Base-by-base conservation (phyloP, 64 coral and sea anemone genomes). In the Montipora efflorescens region DNA sequence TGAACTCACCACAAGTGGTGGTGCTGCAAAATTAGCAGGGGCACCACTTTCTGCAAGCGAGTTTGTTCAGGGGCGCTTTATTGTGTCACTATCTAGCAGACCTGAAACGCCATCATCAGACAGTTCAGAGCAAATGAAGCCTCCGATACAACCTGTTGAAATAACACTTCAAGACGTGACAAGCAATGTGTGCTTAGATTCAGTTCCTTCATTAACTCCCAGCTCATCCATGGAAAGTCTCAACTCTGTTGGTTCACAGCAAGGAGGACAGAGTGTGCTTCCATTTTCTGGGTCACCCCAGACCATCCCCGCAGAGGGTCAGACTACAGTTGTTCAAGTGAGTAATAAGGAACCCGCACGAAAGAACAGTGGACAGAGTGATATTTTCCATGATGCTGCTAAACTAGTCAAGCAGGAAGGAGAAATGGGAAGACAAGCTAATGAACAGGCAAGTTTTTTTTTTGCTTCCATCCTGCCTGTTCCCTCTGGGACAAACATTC, bases 171-270 rank as follows among this genome's bases (percentile, higher is more conserved):
- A 88, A 57, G 96, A 97, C 92, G 47, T 93, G 4, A 8, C 86
- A 1, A 73, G 5, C 47, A 87, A 28, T 55, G 94, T 62, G 45
- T 48, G 62, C 14, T 82, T 64, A 36, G 82, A 47, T 22, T 93
- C 58, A 14, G 58, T 83, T 70, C 83, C 96, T 4, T 95, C 96
- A 4, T 61, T 97, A 53, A 92, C 96, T 57, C 96, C 93, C 20
- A 97, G 96, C 89, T 97, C 96, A 18, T 97, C 96, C 44, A 46
- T 97, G 84, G 96, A 97, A 79, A 97, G 96, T 76, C 93, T 97
- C 3, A 97, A 91, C 43, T 97, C 96, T 8, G 55, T 95, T 21
- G 85, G 76, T 28, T 91, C 90, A 28, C 94, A 95, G 19, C 68
- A 75, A 23, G 90, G 89, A 53, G 85, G 16, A 15, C 53, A 79